These are phyloP conservation scores for Myripristis murdjan DNA, from an alignment of 2,797 vertebrate genomes.

Conservation along the genomic window DNA sequence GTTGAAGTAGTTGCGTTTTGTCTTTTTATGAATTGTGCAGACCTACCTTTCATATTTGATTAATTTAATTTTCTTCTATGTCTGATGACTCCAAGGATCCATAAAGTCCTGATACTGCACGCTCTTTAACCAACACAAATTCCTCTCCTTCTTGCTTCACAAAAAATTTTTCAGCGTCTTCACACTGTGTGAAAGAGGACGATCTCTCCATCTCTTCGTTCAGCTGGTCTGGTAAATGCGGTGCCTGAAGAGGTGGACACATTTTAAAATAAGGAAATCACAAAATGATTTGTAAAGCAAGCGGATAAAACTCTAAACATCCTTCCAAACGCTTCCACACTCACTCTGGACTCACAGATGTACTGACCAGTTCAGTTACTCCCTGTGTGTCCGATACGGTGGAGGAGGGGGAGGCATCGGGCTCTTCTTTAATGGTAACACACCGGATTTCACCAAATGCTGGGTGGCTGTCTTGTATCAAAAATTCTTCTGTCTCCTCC, in stretches of 20 bases:
- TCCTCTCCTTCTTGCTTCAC: background rate
- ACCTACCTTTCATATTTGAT: background rate
- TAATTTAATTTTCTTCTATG: background rate
- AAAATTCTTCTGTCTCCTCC: slow-evolving; percentile 13
- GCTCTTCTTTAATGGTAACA: slow-evolving; percentile 14
- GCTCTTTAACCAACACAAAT: slow-evolving; percentile 1
- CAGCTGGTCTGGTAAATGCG: background rate
- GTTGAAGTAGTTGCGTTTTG: no score
- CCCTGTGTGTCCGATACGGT: background rate
- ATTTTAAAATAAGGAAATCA: background rate
- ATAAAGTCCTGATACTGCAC: background rate
- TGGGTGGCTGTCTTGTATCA: slow-evolving; percentile 6
- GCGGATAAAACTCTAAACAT: background rate
- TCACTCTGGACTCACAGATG: no score
- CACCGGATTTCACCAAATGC: slow-evolving; percentile 18
- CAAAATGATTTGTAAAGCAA: background rate
- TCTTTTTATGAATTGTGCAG: no score
- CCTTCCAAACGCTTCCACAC: background rate
- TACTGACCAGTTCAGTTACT: background rate
- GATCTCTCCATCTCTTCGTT: background rate
- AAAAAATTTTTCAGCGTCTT: background rate
- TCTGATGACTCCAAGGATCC: background rate
- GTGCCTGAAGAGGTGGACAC: background rate
- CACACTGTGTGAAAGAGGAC: background rate
- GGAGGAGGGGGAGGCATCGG: background rate